Base-by-base conservation (phyloP, 30 jellyfish, hydroid and myxozoan species). In the Haliclystus octoradiatus region DNA sequence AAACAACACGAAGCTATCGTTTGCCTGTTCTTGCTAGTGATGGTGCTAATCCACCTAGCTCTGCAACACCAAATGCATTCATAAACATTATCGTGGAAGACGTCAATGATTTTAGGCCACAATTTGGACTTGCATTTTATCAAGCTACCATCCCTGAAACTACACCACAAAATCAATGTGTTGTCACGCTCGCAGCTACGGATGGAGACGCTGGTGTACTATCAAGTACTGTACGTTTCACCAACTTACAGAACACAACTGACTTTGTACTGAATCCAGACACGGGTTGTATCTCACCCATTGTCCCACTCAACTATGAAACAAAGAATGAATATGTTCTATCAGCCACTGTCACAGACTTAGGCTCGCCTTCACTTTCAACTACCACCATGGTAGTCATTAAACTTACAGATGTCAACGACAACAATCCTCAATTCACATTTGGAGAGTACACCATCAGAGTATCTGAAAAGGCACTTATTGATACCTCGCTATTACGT, bases 381-480 rank as follows among this genome's bases (percentile, higher is more conserved):
- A 65, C 81, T 52, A 62, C 80, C 2, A 77, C 95, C 27, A 46
- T 88, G 49, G 86, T 88, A 3, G 91, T 75, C 32, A 88, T 88
- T 19, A 47, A 64, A 22, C 49, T 88, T 34, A 70, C 85, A 31
- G 93, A 88, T 69, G 75, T 67, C 31, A 88, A 88, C 65, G 94
- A 85, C 80, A 65, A 88, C 63, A 51, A 79, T 33, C 97, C 97
- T 1, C 62, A 61, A 26, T 68, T 88, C 28, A 35, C 70, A 2
- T 88, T 86, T 13, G 26, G 32, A 19, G 0, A 46, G 34, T 81
- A 80, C 70, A 57, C 46, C 52, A 85, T 88, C 52, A 61, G 52
- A 15, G 83, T 88, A 29, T 88, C 97, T 0, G 97, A 80, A 71
- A 88, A 89, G 15, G 94, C 97, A 3, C 60, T 92, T 28, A n/a